These are phyloP conservation scores for Tribolium freemani DNA, from an alignment of 2,888 invertebrate genomes.

Conservation along the genomic window DNA sequence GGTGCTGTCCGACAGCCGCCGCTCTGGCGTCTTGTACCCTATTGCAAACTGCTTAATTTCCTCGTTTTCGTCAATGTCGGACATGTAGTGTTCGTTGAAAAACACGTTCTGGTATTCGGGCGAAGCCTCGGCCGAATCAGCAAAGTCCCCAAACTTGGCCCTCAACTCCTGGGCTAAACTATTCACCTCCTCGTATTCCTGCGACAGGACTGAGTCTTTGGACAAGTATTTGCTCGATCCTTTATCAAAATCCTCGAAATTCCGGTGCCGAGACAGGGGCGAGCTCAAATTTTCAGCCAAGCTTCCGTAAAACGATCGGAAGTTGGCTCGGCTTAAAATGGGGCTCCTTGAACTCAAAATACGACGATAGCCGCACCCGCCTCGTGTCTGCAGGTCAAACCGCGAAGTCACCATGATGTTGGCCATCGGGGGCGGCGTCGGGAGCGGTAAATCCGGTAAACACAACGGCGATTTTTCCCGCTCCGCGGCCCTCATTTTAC, in stretches of 20 bases:
- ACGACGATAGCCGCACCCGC: conserved; percentile 61
- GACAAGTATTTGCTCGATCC: conserved; percentile 60
- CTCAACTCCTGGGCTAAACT: conserved; percentile 58
- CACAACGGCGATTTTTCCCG: conserved; percentile 56
- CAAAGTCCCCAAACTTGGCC: conserved; percentile 54
- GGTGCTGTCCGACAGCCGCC: conserved; percentile 54
- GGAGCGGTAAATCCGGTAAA: conserved; percentile 63
- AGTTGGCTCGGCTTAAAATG: conserved; percentile 49
- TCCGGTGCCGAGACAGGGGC: conserved; percentile 56
- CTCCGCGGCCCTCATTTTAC: conserved; percentile 52
- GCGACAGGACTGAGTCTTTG: conserved; percentile 60
- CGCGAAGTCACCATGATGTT: conserved; percentile 65
- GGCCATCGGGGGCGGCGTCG: conserved; percentile 67
- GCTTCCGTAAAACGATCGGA: conserved; percentile 36
- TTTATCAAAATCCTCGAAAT: conserved; percentile 55
- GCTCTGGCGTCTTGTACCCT: conserved; percentile 57
- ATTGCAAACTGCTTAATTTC: conserved; percentile 63
- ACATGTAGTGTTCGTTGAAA: conserved; percentile 66
- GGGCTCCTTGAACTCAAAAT: conserved; percentile 61
- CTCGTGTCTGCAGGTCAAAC: conserved; percentile 61
- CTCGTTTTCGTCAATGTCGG: conserved; percentile 67
- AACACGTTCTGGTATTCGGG: conserved; percentile 60
- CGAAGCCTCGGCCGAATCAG: conserved; percentile 40
- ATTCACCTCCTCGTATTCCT: conserved; percentile 64
- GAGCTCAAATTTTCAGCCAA: conserved; percentile 47